Evolutionary conservation across 1,140 invertebrate species (phyloP).

Genomic region (Agraylea sexmaculata): DNA sequence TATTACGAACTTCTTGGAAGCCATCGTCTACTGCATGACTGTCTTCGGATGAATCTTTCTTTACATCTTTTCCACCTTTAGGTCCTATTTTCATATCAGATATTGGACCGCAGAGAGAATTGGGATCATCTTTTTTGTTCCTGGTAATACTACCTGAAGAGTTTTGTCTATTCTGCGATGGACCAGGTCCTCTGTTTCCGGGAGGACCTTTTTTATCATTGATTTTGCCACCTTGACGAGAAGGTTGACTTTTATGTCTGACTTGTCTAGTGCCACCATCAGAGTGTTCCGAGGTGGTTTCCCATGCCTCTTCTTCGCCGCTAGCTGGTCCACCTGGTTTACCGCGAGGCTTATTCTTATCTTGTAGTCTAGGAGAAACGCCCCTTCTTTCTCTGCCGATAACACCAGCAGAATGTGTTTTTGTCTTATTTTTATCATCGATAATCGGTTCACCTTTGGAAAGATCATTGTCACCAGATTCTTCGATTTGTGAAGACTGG

Average conservation of each 20-base stretch:
- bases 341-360: conserved; percentile 21
- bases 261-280: conserved; percentile 35
- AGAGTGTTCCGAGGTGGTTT: conserved; percentile 57
- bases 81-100: conserved; percentile 31
- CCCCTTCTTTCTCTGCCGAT: conserved; percentile 34
- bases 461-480: conserved; percentile 31
- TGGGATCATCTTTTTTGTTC: conserved; percentile 35
- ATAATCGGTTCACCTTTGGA: conserved; percentile 31
- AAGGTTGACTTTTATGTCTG: conserved; percentile 25
- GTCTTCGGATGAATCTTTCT: conserved; percentile 23
- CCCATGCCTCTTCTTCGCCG: conserved; percentile 53
- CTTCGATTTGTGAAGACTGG: conserved; percentile 41
- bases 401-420: conserved; percentile 54
- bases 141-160: conserved; percentile 16
- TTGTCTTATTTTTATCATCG: conserved; percentile 57
- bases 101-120: conserved; percentile 40
- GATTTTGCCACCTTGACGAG: conserved; percentile 21
- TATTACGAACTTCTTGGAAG: conserved; percentile 78
- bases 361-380: conserved; percentile 24
- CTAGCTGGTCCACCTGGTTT: conserved; percentile 22
- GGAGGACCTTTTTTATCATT: conserved; percentile 2
- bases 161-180: conserved; percentile 18
- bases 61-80: conserved; percentile 28
- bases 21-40: conserved; percentile 54
- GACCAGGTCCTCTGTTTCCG: not conserved